These are phyloP conservation scores for Palloptera scutellata DNA, from an alignment of 2,888 invertebrate genomes.

Conservation along the genomic window DNA sequence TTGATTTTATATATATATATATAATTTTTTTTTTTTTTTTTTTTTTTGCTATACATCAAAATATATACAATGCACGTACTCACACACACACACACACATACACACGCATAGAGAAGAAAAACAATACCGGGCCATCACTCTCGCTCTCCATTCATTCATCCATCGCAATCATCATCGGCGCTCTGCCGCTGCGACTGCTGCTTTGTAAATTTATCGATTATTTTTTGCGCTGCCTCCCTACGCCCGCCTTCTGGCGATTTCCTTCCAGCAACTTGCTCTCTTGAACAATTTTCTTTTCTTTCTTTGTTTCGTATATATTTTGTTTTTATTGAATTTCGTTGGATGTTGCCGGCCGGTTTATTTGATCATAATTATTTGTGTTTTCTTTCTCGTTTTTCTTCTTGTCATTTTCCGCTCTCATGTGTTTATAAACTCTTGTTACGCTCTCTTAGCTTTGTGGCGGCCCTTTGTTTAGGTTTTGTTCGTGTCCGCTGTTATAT, in stretches of 20 bases:
- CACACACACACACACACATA: not conserved
- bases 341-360: conserved; percentile 31
- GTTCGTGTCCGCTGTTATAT: no score
- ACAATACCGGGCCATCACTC: no score
- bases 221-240: not conserved
- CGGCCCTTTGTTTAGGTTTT: not conserved
- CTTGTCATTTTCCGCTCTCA: not conserved
- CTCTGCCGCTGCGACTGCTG: not conserved
- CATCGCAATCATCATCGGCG: no score
- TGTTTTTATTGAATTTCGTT: conserved; percentile 30
- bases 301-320: conserved; percentile 22
- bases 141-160: no score
- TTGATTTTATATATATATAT: conserved; percentile 17
- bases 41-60: conserved; percentile 4
- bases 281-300: conserved; percentile 8
- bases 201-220: conserved; percentile 26
- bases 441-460: not conserved
- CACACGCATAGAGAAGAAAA: not conserved
- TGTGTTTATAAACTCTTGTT: not conserved
- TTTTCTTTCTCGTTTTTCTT: not conserved
- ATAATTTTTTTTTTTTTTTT: conserved; percentile 5
- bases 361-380: conserved; percentile 12
- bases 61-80: not conserved
- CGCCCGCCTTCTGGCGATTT: no score
- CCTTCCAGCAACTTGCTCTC: not conserved